Evolutionary conservation across 2,888 invertebrate genomes (phyloP).

Genomic region (Brachyptera putata): DNA sequence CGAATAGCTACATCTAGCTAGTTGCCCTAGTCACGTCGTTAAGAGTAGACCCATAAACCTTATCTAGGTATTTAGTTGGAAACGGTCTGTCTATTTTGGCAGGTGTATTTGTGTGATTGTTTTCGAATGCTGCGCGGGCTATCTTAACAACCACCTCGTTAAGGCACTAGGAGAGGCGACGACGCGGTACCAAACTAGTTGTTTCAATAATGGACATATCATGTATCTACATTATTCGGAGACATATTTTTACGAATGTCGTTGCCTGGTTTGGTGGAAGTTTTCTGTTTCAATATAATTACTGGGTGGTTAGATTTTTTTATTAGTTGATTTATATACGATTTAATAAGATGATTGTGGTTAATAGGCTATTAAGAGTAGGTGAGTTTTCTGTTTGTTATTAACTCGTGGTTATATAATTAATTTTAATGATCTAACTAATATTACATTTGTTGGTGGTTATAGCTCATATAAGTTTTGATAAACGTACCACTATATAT

Average conservation of each 20-base stretch:
- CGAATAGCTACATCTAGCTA: too few species aligned
- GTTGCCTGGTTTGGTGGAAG: background rate
- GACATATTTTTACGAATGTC: constrained; percentile 17
- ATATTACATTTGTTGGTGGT: too few species aligned
- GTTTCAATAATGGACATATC: constrained; percentile 18
- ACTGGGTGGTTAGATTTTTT: background rate
- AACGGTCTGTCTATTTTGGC: background rate
- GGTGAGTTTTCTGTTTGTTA: too few species aligned
- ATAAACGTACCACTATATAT: too few species aligned
- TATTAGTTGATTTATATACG: background rate
- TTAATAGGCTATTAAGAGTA: too few species aligned
- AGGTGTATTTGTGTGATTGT: background rate
- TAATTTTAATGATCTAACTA: too few species aligned
- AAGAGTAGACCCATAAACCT: too few species aligned
- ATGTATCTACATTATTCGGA: constrained; percentile 1
- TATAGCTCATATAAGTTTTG: too few species aligned
- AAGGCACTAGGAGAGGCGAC: background rate
- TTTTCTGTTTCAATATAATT: background rate
- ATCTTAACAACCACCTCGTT: constrained; percentile 12
- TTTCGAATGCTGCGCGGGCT: background rate
- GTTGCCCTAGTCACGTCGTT: too few species aligned
- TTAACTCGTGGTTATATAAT: too few species aligned
- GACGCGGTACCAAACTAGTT: background rate
- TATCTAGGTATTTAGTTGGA: too few species aligned
- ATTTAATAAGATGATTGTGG: background rate